These are phyloP conservation scores for Agonopterix subpropinquella DNA, from an alignment of 2,888 invertebrate genomes.

Conservation along the genomic window DNA sequence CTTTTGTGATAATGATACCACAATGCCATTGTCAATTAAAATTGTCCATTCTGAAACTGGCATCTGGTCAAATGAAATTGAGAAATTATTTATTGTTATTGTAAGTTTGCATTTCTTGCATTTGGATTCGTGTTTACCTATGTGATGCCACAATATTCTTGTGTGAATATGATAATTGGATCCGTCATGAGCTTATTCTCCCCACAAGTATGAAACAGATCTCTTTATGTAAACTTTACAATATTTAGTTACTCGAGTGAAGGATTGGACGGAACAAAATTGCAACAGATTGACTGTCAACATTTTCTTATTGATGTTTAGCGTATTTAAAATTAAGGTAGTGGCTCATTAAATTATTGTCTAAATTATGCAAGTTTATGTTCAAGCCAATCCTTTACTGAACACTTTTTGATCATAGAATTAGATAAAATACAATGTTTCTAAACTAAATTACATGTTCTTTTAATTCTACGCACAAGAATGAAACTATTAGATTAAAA, in stretches of 20 bases:
- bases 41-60: constrained; percentile 63
- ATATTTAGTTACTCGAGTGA: constrained; percentile 42
- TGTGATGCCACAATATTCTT: constrained; percentile 18
- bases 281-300: constrained; percentile 15
- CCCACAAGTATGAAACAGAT: constrained; percentile 53
- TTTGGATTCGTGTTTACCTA: constrained; percentile 51
- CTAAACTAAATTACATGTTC: constrained; percentile 36
- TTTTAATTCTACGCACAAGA: constrained; percentile 21
- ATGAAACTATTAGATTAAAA: neutral
- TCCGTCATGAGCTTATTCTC: constrained; percentile 51
- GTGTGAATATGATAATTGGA: constrained; percentile 13
- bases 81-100: constrained; percentile 65
- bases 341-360: constrained; percentile 18
- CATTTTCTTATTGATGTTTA: constrained; percentile 23
- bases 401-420: constrained; percentile 54
- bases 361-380: constrained; percentile 22
- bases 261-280: constrained; percentile 44
- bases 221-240: constrained; percentile 69
- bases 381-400: constrained; percentile 51
- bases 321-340: constrained; percentile 14
- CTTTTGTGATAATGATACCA: constrained; percentile 68
- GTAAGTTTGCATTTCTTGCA: constrained; percentile 62
- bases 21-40: constrained; percentile 71
- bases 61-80: constrained; percentile 55
- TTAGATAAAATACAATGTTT: constrained; percentile 64